phyloP scores from a whole-genome alignment of 1,140 invertebrate genomes.

The Camponotus vicinus region DNA sequence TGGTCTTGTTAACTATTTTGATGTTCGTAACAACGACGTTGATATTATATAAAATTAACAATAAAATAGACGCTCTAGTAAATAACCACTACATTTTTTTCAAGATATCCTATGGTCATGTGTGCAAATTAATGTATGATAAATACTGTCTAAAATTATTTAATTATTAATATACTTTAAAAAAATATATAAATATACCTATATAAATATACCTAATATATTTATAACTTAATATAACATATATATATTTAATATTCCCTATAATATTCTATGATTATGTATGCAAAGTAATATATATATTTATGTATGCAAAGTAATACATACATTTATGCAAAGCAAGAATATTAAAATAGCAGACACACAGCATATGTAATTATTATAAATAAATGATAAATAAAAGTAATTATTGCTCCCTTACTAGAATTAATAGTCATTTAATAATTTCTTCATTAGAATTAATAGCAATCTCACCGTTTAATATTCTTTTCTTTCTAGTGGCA shows the following conservation, averaged over 20 bases:
- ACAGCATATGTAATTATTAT: background rate
- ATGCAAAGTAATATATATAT: too few species aligned
- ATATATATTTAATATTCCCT: too few species aligned
- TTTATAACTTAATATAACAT: background rate
- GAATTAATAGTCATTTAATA: too few species aligned
- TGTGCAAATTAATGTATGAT: background rate
- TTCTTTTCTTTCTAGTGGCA: background rate
- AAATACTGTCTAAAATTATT: background rate
- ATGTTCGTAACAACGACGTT: background rate
- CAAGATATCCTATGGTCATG: background rate
- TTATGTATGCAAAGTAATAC: too few species aligned
- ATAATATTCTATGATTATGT: too few species aligned
- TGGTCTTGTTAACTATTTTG: conserved; percentile 43
- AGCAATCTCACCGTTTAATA: background rate
- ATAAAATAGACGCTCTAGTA: background rate
- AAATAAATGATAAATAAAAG: background rate
- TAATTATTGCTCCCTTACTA: background rate
- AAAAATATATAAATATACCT: background rate
- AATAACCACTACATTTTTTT: background rate
- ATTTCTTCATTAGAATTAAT: background rate
- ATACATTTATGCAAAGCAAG: too few species aligned
- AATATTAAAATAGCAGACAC: background rate
- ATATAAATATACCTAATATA: too few species aligned
- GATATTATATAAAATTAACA: conserved; percentile 31
- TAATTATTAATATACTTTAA: background rate